Conservation (phyloP, 2,113 vertebrate species). For the Ochotona curzoniae region DNA sequence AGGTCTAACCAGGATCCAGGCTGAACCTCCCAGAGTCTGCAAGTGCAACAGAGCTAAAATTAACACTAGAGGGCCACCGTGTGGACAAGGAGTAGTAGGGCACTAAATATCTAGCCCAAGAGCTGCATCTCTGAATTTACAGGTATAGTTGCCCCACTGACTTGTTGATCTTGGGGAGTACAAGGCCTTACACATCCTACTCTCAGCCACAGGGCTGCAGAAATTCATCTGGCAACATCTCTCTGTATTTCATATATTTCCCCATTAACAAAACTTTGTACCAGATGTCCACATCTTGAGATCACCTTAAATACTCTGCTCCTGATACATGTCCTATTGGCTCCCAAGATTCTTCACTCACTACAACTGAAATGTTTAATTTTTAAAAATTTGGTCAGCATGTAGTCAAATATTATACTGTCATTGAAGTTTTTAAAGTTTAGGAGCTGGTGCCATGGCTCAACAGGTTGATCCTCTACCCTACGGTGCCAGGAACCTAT, state of each 20-base stretch:
- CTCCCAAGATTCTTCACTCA: neutral
- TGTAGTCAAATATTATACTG: too few relatives aligned
- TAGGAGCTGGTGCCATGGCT: too few relatives aligned
- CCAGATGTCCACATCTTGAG: neutral
- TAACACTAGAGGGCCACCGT: neutral
- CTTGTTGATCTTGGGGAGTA: neutral
- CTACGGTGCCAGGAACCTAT: too few relatives aligned
- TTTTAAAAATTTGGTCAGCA: too few relatives aligned
- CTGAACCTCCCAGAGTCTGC: neutral
- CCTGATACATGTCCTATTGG: neutral
- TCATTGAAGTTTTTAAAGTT: neutral
- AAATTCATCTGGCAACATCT: neutral
- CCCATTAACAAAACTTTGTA: neutral
- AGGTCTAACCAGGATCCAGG: neutral
- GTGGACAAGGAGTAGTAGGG: neutral
- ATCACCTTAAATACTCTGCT: neutral
- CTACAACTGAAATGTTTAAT: neutral
- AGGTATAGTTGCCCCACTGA: neutral
- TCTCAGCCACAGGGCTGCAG: neutral
- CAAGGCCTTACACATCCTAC: neutral
- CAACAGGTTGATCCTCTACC: too few relatives aligned
- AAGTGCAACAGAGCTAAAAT: rapidly evolving
- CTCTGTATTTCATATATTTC: neutral
- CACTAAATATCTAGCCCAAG: neutral
- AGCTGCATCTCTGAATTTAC: neutral